Evolutionary conservation across 2,113 vertebrate species (phyloP), one percentile per base, ranked within the genome.

Genomic region (Spizaetus ornatus): DNA sequence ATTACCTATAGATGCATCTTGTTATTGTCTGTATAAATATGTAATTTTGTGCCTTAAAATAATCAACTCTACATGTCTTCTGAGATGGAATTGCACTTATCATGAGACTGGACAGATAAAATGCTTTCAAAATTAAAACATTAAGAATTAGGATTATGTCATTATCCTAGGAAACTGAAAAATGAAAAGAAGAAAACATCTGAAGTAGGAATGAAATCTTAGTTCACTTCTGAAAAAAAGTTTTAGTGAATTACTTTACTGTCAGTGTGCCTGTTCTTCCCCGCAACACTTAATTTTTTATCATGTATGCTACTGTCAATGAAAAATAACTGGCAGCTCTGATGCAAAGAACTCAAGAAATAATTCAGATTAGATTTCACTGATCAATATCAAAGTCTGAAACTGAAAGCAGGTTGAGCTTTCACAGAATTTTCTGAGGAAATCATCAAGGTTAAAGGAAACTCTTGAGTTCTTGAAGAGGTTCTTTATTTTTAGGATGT

Each of bases 201-300:
- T 47, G 12, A 78, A 59, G 16, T 82, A 71, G 42, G 45, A 71
- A 55, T 84, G 21, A 81, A 88, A 62, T 88, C 18, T 50, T 73
- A 26, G 15, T 45, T 95, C 32, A 20, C 16, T 71, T 85, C 16
- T 73, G 34, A 17, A 69, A 48, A 45, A 42, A 72, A 76, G 20
- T 2, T 5, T 16, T 13, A 52, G 42, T 66, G 29, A 79, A 50
- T 81, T 42, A 13, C 34, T 78, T 95, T 67, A 79, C 50, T 82
- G 31, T 89, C 71, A 88, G 31, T 79, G 52, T 79, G 16, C 31
- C 40, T 81, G 8, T 78, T 65, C 65, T 84, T 85, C 69, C 22
- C 38, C 96, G 69, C 77, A 94, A 43, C 45, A 25, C 31, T 94
- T 97, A 29, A 34, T 47, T 95, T 94, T 91, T 97, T 40, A 76